phyloP scores from a whole-genome alignment of 2,797 vertebrate species.

The Paramormyrops hopkinsi region DNA sequence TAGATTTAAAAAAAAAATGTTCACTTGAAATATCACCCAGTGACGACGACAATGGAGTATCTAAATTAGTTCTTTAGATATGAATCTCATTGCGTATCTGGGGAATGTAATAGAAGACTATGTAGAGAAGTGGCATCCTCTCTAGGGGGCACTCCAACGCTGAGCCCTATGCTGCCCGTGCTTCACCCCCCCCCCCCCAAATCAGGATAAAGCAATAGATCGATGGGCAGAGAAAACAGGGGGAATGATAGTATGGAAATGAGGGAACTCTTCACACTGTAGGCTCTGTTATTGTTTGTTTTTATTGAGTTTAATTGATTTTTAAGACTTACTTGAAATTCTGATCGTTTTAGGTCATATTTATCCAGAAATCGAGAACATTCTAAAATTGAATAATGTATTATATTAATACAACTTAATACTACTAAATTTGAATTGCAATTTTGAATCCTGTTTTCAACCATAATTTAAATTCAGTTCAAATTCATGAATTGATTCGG shows the following conservation, averaged over 20 bases:
- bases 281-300: background rate
- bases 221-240: background rate
- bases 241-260: background rate
- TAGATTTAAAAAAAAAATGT: background rate
- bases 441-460: background rate
- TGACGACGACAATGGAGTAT: background rate
- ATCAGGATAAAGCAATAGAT: background rate
- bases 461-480: background rate
- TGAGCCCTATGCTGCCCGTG: background rate
- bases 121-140: background rate
- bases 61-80: background rate
- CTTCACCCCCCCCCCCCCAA: too few species aligned
- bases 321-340: background rate
- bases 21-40: background rate
- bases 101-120: background rate
- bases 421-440: background rate
- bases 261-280: background rate
- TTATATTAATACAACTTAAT: background rate
- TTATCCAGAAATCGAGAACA: background rate
- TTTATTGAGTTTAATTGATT: background rate
- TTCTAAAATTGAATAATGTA: background rate
- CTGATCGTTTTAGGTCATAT: background rate
- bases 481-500: background rate
- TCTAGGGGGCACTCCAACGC: background rate
- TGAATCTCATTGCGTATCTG: background rate